A percentile compares a stretch with the other conserved stretches of the same genome.
These are phyloP conservation scores for Ctenochaetus hawaiiensis DNA, from an alignment of 2,797 vertebrate genomes.

Conservation along the genomic window DNA sequence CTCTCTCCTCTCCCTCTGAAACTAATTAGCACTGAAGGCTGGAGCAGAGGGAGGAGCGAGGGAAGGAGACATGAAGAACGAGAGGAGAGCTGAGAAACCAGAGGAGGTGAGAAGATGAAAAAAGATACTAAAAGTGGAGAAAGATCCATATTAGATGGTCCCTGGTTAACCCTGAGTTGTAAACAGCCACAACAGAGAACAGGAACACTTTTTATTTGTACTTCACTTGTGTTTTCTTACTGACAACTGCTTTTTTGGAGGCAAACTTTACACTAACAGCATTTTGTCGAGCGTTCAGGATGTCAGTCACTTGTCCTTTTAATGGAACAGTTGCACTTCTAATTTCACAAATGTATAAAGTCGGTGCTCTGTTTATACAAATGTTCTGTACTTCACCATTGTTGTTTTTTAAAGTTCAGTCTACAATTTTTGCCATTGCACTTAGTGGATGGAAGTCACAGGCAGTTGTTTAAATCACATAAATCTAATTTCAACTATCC, in stretches of 20 bases:
- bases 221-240: neutral
- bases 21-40: constrained; percentile 92
- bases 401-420: too few relatives aligned
- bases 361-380: neutral
- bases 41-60: constrained; percentile 75
- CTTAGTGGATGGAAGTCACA: too few relatives aligned
- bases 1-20: constrained; percentile 88
- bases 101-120: constrained; percentile 29
- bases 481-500: too few relatives aligned
- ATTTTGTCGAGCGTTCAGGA: neutral
- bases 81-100: constrained; percentile 66
- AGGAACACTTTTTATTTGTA: constrained; percentile 7
- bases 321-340: neutral
- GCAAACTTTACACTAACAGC: neutral
- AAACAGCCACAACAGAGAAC: constrained; percentile 20
- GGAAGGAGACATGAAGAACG: constrained; percentile 54
- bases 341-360: neutral
- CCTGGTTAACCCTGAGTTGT: constrained; percentile 38
- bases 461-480: too few relatives aligned
- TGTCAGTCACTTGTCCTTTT: neutral
- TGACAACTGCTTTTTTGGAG: neutral
- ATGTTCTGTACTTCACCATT: neutral
- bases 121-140: constrained; percentile 35
- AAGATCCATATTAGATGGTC: constrained; percentile 39
- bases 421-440: too few relatives aligned